These are phyloP conservation scores for Ceyx margarethae DNA, from an alignment of 2,113 vertebrate species.

Conservation along the genomic window DNA sequence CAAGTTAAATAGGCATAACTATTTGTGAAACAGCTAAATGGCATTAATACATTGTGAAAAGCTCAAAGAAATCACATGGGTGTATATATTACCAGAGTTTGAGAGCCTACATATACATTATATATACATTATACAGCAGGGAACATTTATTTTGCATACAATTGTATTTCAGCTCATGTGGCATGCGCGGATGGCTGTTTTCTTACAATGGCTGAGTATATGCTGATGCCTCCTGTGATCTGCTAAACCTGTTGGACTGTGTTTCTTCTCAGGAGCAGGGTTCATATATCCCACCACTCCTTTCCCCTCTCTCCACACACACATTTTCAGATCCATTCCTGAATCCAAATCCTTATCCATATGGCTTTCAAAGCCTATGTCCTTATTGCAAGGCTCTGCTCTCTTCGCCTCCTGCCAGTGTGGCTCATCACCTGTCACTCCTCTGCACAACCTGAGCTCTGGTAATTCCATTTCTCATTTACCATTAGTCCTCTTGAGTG, in stretches of 20 bases:
- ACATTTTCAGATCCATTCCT: background rate
- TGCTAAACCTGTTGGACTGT: background rate
- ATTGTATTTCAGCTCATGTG: background rate
- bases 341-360: background rate
- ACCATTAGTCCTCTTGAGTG: background rate
- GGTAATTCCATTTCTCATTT: slow-evolving; percentile 28
- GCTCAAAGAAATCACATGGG: background rate
- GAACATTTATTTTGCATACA: background rate
- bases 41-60: background rate
- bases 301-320: background rate
- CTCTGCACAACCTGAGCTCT: background rate
- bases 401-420: background rate
- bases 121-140: background rate
- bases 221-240: background rate
- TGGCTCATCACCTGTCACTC: slow-evolving; percentile 21
- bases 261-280: background rate
- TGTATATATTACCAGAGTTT: background rate
- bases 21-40: background rate
- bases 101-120: background rate
- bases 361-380: background rate
- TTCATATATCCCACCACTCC: background rate
- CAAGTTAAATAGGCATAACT: background rate
- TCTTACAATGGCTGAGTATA: background rate
- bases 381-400: background rate
- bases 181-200: rapidly evolving